phyloP scores from a whole-genome alignment of 2,888 invertebrate species.

The Tipula lateralis region DNA sequence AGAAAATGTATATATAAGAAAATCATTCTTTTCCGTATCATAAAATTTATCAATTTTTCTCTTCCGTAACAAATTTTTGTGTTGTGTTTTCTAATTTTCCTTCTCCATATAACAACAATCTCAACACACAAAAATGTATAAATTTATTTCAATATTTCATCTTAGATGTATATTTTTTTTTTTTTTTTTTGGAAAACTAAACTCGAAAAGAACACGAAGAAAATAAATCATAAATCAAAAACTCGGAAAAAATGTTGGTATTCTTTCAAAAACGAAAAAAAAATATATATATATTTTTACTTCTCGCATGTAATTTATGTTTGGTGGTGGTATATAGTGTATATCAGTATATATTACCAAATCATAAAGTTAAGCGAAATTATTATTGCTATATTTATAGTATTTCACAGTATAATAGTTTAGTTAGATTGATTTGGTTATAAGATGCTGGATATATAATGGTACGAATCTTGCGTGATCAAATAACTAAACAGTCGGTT shows the following conservation, averaged over 20 bases:
- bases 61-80: neutral
- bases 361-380: constrained; percentile 19
- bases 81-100: neutral
- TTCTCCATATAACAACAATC: neutral
- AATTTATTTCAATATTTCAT: constrained; percentile 24
- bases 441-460: neutral
- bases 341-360: neutral
- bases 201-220: neutral
- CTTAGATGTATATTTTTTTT: no score
- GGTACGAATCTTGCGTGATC: neutral
- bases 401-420: neutral
- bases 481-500: neutral
- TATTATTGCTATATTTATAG: neutral
- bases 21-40: constrained; percentile 24
- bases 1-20: neutral
- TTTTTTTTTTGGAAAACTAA: neutral
- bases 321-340: neutral
- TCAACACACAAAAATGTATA: neutral
- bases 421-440: neutral
- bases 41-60: constrained; percentile 19
- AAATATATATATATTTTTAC: neutral
- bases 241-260: neutral
- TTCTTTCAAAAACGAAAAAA: neutral
- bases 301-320: neutral
- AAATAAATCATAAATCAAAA: constrained; percentile 7